Conservation (phyloP, 2,797 vertebrate species). For the Cephalopachus bancanus region DNA sequence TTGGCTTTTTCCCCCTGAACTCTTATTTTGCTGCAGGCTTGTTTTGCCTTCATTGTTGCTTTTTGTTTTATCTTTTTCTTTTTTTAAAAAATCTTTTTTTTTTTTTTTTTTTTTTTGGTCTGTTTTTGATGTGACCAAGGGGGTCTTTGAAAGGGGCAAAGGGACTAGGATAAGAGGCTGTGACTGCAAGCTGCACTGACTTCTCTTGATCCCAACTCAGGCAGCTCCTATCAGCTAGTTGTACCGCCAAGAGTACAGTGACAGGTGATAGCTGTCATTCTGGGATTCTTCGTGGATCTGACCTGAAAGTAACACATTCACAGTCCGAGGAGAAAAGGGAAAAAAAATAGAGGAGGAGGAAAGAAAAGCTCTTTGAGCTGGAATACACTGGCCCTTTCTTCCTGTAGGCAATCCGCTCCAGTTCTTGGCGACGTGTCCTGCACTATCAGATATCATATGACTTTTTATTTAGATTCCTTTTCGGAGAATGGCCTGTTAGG, state of each 20-base stretch:
- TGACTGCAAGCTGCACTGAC: conserved; percentile 73
- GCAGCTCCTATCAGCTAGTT: conserved; percentile 83
- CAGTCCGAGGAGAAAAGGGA: conserved; percentile 87
- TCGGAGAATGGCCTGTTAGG: conserved; percentile 91
- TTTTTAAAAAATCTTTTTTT: neutral
- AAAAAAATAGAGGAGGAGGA: conserved; percentile 80
- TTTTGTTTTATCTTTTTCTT: neutral
- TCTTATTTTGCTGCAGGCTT: conserved; percentile 67
- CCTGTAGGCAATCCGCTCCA: conserved; percentile 92
- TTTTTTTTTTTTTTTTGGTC: conserved; percentile 40
- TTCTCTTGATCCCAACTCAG: conserved; percentile 74
- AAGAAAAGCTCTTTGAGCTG: conserved; percentile 94
- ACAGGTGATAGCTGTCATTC: conserved; percentile 88
- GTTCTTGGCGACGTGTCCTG: conserved; percentile 92
- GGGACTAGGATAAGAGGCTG: conserved; percentile 62
- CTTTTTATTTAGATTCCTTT: conserved; percentile 92
- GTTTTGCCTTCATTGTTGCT: conserved; percentile 53
- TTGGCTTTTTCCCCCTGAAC: neutral
- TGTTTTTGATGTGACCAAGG: conserved; percentile 77
- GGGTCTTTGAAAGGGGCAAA: conserved; percentile 67
- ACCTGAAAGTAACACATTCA: conserved; percentile 90
- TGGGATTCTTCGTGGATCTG: conserved; percentile 87
- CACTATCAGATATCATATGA: conserved; percentile 94
- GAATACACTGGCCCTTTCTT: conserved; percentile 93
- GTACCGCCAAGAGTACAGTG: conserved; percentile 84